A percentile compares a stretch with the other conserved stretches of the same genome.
These are phyloP conservation scores for Melipona bicolor DNA, from an alignment of 2,888 invertebrate species.

Conservation along the genomic window DNA sequence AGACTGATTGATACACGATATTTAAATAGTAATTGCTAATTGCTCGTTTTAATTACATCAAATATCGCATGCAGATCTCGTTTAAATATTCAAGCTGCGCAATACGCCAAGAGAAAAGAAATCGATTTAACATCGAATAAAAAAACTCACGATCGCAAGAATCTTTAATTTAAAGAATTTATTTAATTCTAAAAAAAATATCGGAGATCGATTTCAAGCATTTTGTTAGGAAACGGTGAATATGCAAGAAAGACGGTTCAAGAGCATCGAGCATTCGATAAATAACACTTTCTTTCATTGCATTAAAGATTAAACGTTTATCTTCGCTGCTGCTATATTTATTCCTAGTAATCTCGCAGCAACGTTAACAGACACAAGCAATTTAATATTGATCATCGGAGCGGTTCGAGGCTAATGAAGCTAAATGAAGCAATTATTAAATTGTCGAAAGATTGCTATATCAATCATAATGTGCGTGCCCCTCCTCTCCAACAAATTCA, in stretches of 20 bases:
- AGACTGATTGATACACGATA: not conserved
- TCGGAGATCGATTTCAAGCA: not conserved
- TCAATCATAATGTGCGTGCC: too few relatives aligned
- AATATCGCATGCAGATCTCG: not conserved
- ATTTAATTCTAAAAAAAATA: not conserved
- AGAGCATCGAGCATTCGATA: not conserved
- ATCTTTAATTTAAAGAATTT: not conserved
- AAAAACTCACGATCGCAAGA: not conserved
- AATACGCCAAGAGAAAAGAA: not conserved
- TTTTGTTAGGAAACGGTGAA: not conserved
- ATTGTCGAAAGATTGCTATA: too few relatives aligned
- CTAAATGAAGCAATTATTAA: not conserved
- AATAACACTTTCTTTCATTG: conserved; percentile 5
- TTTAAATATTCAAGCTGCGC: not conserved
- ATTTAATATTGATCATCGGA: conserved; percentile 18
- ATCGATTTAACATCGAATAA: not conserved
- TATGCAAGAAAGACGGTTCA: not conserved
- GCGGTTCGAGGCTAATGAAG: not conserved
- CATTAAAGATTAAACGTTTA: conserved; percentile 2
- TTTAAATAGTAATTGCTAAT: not conserved
- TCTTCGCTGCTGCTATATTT: conserved; percentile 14
- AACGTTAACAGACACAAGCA: conserved; percentile 1
- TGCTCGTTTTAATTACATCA: too few relatives aligned
- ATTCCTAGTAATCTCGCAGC: not conserved
- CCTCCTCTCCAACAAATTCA: too few relatives aligned